Base-by-base conservation (phyloP, 2,797 vertebrate genomes). In the Vireo griseus region DNA sequence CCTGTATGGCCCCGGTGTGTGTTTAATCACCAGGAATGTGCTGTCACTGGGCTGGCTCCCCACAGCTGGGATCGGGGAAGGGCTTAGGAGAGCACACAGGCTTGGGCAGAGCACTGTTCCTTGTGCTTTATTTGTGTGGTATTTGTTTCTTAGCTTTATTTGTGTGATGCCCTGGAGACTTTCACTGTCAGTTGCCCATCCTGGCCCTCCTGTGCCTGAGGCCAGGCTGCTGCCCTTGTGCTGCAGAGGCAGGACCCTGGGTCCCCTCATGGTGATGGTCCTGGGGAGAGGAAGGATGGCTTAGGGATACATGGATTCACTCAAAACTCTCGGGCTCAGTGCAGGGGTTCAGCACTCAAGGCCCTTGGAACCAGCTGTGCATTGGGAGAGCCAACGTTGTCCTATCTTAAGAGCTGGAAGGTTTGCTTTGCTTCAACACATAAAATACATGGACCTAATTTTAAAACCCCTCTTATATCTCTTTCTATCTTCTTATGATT, bases 21-120 rank as follows among this genome's bases (percentile, higher is more conserved):
- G 0, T 52, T 25, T 6, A 4, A 2, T 21, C 59, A 9, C 10
- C 0, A 0, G 52, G 11, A 44, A 17, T 11, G 9, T 0, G 4
- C 55, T 47, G 1, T 13, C 0, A 0, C 69, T 33, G 54, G 50
- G 76, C 31, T 71, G 31, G 26, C 44, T 79, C 6, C 0, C 33
- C 19, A 20, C 26, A 13, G 55, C 47, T 31, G 35, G 31, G 58
- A 54, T 39, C 2, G 15, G 2, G 0, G 7, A 14, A 24, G 37
- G 61, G 22, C 59, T 67, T 9, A 39, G n/a, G 13, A 20, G 31
- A 88, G 59, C 37, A 6, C n/a, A 3, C 4, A 44, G 48, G 14
- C 33, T n/a, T 45, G 48, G 48, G 29, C 26, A 74, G 82, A 59
- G 65, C 33, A 0, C 7, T 35, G 0, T 4, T 66, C 50, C 50